Base-by-base conservation (phyloP, 2,888 invertebrate genomes). In the Caenorhabditis auriculariae region DNA sequence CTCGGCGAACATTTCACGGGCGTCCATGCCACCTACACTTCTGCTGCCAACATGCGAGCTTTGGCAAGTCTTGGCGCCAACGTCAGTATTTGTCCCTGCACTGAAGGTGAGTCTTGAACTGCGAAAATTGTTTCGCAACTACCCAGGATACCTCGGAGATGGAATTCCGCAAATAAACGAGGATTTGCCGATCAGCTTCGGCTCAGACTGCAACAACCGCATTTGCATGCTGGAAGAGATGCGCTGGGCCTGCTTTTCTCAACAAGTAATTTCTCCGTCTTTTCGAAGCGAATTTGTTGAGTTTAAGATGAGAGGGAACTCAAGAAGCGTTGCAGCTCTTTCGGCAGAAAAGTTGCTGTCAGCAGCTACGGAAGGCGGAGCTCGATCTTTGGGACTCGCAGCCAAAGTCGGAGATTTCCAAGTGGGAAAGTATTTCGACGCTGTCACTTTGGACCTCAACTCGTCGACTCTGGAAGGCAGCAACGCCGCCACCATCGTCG, bases 151-250 rank as follows among this genome's bases (percentile, higher is more conserved):
- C 41, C 60, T 79, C 5, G 79, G 79, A 2, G 79, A 79, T 49
- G 79, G 79, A 2, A 69, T 80, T 6, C 79, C 79, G 1, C 38
- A 49, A 19, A 45, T 79, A 42, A 62, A 44, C 32, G 67, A 66
- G 24, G 48, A 50, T 23, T 58, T 72, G 24, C 56, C 53, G 9
- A 45, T 80, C 41, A 75, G 71, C 27, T 66, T 80, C n/a, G 80
- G 80, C 12, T 76, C 80, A 0, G 80, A 80, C 51, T 81, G 80
- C 60, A 80, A 80, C 39, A 77, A 80, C 44, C 64, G 80, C 39
- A 69, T 80, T 26, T 66, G 71, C 17, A 70, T 80, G 39, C 29
- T 77, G 17, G 80, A 80, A 46, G 80, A 80, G 44, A 72, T 81
- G 76, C 55, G 80, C 53, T 80, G 77, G 79, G 68, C 77, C 21